phyloP scores from a whole-genome alignment of 2,888 invertebrate species.

The Drosophila mayaguana region DNA sequence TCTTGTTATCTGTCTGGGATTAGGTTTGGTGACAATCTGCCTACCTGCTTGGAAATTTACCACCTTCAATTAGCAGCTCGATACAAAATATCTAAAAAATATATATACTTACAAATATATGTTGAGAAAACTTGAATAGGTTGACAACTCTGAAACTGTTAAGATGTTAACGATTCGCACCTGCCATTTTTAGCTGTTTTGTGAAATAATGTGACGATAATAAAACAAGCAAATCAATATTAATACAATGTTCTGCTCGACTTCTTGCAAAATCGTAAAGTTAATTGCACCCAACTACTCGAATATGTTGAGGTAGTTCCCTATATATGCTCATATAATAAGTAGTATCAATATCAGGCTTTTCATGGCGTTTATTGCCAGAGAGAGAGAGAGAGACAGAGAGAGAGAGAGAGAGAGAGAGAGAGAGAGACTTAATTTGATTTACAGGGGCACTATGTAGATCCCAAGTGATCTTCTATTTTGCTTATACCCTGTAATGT shows the following conservation, averaged over 20 bases:
- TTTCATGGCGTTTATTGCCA: slow-evolving; percentile 19
- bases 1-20: slow-evolving; percentile 60
- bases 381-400: not conserved
- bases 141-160: slow-evolving; percentile 35
- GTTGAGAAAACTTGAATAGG: slow-evolving; percentile 3
- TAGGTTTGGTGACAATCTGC: slow-evolving; percentile 40
- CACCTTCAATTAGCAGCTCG: slow-evolving; percentile 45
- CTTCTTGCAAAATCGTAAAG: slow-evolving; percentile 59
- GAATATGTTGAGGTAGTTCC: slow-evolving; percentile 61
- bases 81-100: slow-evolving; percentile 1
- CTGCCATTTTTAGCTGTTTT: slow-evolving; percentile 32
- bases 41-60: slow-evolving; percentile 43
- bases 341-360: slow-evolving; percentile 7
- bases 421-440: not conserved
- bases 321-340: slow-evolving; percentile 1
- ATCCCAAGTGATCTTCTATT: not conserved
- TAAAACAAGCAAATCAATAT: slow-evolving; percentile 9
- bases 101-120: not conserved
- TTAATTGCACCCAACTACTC: slow-evolving; percentile 40
- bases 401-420: not conserved
- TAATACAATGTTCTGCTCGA: slow-evolving; percentile 18
- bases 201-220: slow-evolving; percentile 39
- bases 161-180: slow-evolving; percentile 32
- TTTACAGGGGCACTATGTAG: not conserved
- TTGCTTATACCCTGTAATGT: not conserved